phyloP scores from a whole-genome alignment of 1,140 invertebrate genomes.

The Drosophila navojoa region DNA sequence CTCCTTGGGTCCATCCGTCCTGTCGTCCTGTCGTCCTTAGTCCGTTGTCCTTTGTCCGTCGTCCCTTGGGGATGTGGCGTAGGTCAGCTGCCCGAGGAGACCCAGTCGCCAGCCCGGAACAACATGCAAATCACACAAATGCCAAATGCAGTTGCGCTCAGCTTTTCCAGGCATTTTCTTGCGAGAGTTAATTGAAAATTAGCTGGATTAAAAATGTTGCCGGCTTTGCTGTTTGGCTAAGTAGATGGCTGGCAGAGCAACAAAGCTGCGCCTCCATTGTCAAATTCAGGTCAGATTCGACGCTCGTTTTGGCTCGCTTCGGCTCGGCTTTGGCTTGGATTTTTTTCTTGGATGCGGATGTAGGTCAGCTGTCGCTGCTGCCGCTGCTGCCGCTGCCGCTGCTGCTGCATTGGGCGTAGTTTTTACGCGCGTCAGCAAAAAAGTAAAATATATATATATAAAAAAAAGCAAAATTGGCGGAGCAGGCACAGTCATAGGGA shows the following conservation, averaged over 20 bases:
- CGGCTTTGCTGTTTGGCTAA: slow-evolving; percentile 1
- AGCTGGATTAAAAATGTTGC: slow-evolving; percentile 33
- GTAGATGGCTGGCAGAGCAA: slow-evolving; percentile 1
- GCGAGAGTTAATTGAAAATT: slow-evolving; percentile 71
- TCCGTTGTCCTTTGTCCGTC: neutral
- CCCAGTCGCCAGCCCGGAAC: too few species aligned
- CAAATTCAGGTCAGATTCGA: slow-evolving; percentile 70
- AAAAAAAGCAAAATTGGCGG: neutral
- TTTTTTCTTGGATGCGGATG: slow-evolving; percentile 52
- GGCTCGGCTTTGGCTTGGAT: slow-evolving; percentile 21
- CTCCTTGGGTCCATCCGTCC: too few species aligned
- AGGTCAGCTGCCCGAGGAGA: neutral
- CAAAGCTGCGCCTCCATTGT: slow-evolving; percentile 13
- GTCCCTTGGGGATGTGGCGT: neutral
- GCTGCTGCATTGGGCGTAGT: slow-evolving; percentile 52
- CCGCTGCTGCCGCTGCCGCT: slow-evolving; percentile 3
- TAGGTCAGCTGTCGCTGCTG: slow-evolving; percentile 66
- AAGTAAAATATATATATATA: neutral
- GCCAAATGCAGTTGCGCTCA: neutral
- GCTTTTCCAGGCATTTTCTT: neutral
- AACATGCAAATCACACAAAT: too few species aligned
- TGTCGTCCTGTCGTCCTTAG: neutral
- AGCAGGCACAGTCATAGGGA: slow-evolving; percentile 3
- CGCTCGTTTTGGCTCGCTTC: neutral
- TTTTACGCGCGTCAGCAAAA: slow-evolving; percentile 77